phyloP scores from a whole-genome alignment of 2,888 invertebrate species.

The Magallana nippona region DNA sequence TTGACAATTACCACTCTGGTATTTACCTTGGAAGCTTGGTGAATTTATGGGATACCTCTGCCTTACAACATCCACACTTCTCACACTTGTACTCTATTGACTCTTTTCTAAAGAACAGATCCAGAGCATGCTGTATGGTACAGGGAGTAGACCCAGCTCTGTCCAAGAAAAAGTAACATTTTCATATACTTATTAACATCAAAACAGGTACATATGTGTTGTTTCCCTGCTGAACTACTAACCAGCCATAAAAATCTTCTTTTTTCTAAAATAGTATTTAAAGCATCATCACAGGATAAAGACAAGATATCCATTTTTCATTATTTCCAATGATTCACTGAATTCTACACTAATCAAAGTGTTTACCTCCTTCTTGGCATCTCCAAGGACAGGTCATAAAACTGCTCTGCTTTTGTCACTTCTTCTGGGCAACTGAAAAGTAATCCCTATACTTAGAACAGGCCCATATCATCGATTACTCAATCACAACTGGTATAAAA shows the following conservation, averaged over 20 bases:
- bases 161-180: slow-evolving; percentile 45
- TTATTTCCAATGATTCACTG: no score
- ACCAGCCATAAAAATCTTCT: no score
- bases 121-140: slow-evolving; percentile 74
- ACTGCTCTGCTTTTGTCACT: slow-evolving; percentile 72
- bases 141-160: slow-evolving; percentile 55
- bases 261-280: no score
- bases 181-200: no score
- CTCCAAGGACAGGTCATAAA: slow-evolving; percentile 75
- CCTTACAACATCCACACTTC: slow-evolving; percentile 70
- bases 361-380: slow-evolving; percentile 69
- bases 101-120: slow-evolving; percentile 72
- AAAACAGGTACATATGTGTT: no score
- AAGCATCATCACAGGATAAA: no score
- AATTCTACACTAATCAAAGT: no score
- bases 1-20: no score
- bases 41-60: slow-evolving; percentile 72
- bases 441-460: not conserved
- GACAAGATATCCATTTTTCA: not conserved
- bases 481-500: not conserved
- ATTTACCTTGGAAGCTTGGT: slow-evolving; percentile 72
- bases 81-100: slow-evolving; percentile 75
- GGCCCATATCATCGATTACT: not conserved
- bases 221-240: no score
- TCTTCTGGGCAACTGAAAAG: slow-evolving; percentile 69